These are phyloP conservation scores for Epizoanthus stellaris DNA, from an alignment of 92 coral and sea anemone genomes.

Conservation along the genomic window DNA sequence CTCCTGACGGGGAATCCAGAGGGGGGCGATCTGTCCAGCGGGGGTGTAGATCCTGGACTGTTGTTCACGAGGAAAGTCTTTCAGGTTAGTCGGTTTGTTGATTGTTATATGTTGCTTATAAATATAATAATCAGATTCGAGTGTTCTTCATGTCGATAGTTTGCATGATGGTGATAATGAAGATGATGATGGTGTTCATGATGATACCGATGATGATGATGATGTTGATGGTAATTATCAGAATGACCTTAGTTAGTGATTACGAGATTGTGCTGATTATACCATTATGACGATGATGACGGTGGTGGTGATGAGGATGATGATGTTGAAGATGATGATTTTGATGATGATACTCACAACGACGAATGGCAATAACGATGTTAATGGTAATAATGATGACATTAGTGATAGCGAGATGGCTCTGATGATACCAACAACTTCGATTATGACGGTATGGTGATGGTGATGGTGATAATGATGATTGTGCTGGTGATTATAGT, in stretches of 20 bases:
- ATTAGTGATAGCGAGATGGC: not conserved
- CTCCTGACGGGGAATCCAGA: conserved; percentile 56
- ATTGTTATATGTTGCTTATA: not conserved
- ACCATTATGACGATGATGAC: too few relatives aligned
- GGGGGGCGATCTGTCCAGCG: conserved; percentile 34
- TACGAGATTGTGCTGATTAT: too few relatives aligned
- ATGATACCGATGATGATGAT: too few relatives aligned
- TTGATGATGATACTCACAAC: not conserved
- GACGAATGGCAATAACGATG: too few relatives aligned
- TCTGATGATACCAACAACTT: not conserved
- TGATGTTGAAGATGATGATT: not conserved
- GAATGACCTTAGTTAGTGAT: too few relatives aligned
- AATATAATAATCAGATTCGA: not conserved
- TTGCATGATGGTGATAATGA: too few relatives aligned
- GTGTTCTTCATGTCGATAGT: not conserved
- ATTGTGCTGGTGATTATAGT: not conserved
- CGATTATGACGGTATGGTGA: not conserved
- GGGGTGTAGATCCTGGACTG: conserved; percentile 60
- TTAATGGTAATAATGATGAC: not conserved
- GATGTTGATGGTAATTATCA: too few relatives aligned
- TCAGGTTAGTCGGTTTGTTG: too few relatives aligned
- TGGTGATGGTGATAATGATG: not conserved
- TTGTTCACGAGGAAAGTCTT: conserved; percentile 36
- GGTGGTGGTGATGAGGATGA: not conserved
- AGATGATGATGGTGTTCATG: too few relatives aligned